phyloP scores from a whole-genome alignment of 2,888 invertebrate species.

The Eupithecia vulgata region DNA sequence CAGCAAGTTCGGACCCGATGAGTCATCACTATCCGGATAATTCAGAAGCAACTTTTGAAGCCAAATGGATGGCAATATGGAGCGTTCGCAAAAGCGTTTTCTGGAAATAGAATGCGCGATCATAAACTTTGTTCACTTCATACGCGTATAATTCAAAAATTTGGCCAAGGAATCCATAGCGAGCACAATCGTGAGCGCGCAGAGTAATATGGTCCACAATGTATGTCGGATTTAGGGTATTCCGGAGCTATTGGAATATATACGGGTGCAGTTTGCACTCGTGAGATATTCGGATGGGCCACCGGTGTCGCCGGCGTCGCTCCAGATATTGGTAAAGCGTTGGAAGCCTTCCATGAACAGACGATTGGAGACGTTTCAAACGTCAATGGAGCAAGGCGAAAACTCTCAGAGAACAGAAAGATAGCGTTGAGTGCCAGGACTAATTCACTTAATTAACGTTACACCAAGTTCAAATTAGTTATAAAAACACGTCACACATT shows the following conservation, averaged over 20 bases:
- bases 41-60: conserved; percentile 56
- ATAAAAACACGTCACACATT: conserved; percentile 28
- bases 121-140: conserved; percentile 76
- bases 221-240: conserved; percentile 70
- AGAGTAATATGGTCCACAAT: conserved; percentile 70
- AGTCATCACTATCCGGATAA: conserved; percentile 56
- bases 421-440: neutral
- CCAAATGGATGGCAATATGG: conserved; percentile 68
- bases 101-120: conserved; percentile 65
- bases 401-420: conserved; percentile 27
- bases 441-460: conserved; percentile 19
- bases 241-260: conserved; percentile 61
- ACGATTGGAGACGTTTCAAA: conserved; percentile 42
- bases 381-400: conserved; percentile 38
- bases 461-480: conserved; percentile 23
- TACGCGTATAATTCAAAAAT: conserved; percentile 77
- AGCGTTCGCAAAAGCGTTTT: conserved; percentile 61
- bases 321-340: conserved; percentile 54
- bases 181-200: conserved; percentile 67
- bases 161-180: conserved; percentile 70
- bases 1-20: conserved; percentile 38
- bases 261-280: conserved; percentile 60
- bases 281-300: conserved; percentile 56
- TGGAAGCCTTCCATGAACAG: conserved; percentile 48
- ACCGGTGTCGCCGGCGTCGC: conserved; percentile 53